These are phyloP conservation scores for Synergus japonicus DNA, from an alignment of 2,888 invertebrate genomes.

Conservation along the genomic window DNA sequence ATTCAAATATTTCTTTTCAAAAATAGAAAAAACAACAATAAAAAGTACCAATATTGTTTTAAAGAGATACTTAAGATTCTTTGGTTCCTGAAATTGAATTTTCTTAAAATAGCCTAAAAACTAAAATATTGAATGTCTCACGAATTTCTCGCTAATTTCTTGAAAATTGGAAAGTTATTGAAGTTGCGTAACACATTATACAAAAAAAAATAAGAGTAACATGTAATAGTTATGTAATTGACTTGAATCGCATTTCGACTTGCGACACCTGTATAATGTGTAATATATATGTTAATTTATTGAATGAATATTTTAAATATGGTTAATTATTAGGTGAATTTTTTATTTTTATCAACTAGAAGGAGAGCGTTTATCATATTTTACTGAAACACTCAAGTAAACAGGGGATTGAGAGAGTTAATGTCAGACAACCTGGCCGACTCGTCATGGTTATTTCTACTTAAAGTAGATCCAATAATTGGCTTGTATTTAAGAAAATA, in stretches of 20 bases:
- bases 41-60: constrained; percentile 15
- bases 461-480: background rate
- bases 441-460: background rate
- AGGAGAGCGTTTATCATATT: background rate
- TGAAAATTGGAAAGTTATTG: no score
- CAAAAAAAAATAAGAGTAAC: background rate
- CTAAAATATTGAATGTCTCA: no score
- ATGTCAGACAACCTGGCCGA: background rate
- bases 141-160: no score
- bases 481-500: background rate
- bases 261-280: background rate
- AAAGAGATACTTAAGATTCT: constrained; percentile 2
- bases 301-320: background rate
- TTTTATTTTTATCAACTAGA: background rate
- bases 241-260: background rate
- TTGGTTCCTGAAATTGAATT: background rate
- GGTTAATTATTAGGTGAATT: background rate
- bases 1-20: background rate
- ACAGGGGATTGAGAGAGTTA: background rate
- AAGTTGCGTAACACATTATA: background rate
- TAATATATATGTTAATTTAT: background rate
- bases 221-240: background rate
- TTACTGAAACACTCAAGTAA: background rate
- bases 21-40: constrained; percentile 17
- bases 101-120: no score